Conservation (phyloP, 2,888 invertebrate species). For the Graphium colonna region DNA sequence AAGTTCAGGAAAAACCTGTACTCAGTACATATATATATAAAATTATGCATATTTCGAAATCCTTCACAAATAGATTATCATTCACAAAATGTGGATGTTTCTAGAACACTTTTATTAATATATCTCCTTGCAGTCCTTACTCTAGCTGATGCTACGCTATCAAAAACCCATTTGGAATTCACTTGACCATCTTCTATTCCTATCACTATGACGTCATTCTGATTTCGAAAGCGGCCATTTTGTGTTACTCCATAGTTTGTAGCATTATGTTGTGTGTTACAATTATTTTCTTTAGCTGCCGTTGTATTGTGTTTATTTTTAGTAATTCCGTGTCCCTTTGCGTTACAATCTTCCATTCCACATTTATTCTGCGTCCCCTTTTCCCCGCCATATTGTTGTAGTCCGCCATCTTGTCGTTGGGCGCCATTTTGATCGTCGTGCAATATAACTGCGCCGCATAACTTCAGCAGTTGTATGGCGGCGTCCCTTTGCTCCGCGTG, state of each 20-base stretch:
- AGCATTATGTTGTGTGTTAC: constrained; percentile 29
- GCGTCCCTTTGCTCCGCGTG: constrained; percentile 48
- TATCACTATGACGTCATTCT: constrained; percentile 44
- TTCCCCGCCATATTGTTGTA: too few species aligned
- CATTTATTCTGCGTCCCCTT: background rate
- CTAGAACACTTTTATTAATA: constrained; percentile 32
- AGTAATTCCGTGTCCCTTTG: constrained; percentile 19
- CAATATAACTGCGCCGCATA: constrained; percentile 53
- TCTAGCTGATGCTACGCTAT: constrained; percentile 56
- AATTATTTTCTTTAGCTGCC: constrained; percentile 30
- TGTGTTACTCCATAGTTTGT: constrained; percentile 15
- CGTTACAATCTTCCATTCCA: constrained; percentile 18
- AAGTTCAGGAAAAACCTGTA: too few species aligned
- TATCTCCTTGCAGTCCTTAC: constrained; percentile 57
- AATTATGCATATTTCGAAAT: too few species aligned
- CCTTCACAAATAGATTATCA: too few species aligned
- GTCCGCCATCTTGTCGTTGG: constrained; percentile 30
- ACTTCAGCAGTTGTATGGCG: constrained; percentile 42
- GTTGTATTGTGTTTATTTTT: constrained; percentile 24
- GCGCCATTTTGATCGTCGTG: constrained; percentile 30
- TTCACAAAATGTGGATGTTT: background rate
- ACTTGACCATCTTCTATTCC: constrained; percentile 46
- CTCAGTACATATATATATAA: too few species aligned
- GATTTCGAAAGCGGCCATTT: constrained; percentile 21
- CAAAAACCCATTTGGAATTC: constrained; percentile 64